Evolutionary conservation across 2,888 invertebrate genomes (phyloP).

Genomic region (Hydrotaea diabolus): DNA sequence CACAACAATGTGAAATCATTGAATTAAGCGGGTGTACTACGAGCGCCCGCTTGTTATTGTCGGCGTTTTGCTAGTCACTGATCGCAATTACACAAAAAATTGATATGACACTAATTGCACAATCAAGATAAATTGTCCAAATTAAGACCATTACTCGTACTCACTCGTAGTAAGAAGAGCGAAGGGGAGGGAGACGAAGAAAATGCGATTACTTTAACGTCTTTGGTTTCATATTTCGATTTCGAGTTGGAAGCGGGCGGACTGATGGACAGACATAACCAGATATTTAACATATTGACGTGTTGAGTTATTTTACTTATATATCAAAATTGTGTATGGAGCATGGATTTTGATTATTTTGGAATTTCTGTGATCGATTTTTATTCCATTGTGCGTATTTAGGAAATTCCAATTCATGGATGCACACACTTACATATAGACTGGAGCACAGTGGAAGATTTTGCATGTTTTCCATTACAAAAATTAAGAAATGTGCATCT

Average conservation of each 20-base stretch:
- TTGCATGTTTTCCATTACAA: background rate
- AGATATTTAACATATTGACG: too few species aligned
- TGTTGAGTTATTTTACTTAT: too few species aligned
- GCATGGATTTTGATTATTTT: background rate
- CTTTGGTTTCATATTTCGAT: too few species aligned
- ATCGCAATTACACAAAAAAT: background rate
- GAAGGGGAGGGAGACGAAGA: too few species aligned
- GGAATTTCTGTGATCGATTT: slow-evolving; percentile 6
- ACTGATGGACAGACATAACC: background rate
- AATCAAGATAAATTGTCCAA: slow-evolving; percentile 16
- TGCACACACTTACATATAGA: background rate
- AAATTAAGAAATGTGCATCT: too few species aligned
- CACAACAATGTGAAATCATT: slow-evolving; percentile 5
- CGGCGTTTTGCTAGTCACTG: background rate
- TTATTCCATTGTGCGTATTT: background rate
- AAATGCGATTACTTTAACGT: background rate
- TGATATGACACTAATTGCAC: slow-evolving; percentile 11
- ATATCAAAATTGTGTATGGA: background rate
- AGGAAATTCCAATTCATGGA: background rate
- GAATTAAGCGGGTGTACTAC: background rate
- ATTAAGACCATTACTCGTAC: too few species aligned
- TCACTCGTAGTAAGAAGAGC: too few species aligned
- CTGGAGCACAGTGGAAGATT: background rate
- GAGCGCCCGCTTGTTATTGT: too few species aligned
- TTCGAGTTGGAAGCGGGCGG: too few species aligned